Evolutionary conservation across 1,140 invertebrate genomes (phyloP), one percentile per base, ranked within the genome.

Genomic region (Bombus waltoni): DNA sequence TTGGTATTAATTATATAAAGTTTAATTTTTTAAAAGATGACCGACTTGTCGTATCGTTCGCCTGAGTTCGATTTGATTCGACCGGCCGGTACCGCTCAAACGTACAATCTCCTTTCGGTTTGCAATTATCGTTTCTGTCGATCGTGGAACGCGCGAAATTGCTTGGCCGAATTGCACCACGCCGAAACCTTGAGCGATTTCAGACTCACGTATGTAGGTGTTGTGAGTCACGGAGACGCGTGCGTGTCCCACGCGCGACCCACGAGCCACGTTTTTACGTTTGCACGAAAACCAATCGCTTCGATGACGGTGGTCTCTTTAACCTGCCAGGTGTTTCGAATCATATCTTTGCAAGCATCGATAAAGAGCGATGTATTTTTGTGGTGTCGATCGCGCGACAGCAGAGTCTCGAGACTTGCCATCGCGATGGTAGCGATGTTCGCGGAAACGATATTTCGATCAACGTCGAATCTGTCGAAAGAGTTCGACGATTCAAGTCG

Each of bases 381-480:
- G 66, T 9, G 22, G 13, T 3, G 13, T 3, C 18, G 0, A 68
- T 40, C 9, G 32, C 32, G 22, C 1, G 22, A 68, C 3, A 1
- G 22, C 3, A 1, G 22, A 13, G 0, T 10, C 9, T 70, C 22
- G 6, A 18, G 18, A 53, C 18, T 53, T 22, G 18, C 1, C 18
- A 18, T 18, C 1, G 0, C 2, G 18, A 22, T 1, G 3, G 22
- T 25, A 42, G 13, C 40, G 32, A n/a, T n/a, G 13, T 18, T 76
- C 66, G 81, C 81, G 85, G 88, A 87, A 87, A 78, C 68, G 59
- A 89, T 78, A 89, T 87, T 87, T 57, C 71, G 74, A 78, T 72
- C 82, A 90, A 90, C 86, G 82, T 76, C 86, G 76, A 85, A 89
- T 81, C 89, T 70, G 79, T 90, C 79, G 71, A 89, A 89, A 87